These are phyloP conservation scores for Austrofundulus limnaeus DNA, from an alignment of 2,113 vertebrate genomes.

Conservation along the genomic window DNA sequence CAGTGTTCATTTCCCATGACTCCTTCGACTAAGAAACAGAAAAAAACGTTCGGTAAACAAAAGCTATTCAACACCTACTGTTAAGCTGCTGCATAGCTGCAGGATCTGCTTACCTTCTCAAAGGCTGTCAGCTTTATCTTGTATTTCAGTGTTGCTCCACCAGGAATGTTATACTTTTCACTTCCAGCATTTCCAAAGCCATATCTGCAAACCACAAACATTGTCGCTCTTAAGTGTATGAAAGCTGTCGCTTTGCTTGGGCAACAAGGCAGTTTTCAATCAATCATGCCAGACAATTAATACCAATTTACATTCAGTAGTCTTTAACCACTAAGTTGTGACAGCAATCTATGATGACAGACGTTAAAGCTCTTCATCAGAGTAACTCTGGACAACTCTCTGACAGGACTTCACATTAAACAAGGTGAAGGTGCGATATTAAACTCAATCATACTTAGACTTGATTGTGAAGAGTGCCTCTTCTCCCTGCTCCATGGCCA, in stretches of 20 bases:
- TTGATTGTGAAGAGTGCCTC: conserved; percentile 87
- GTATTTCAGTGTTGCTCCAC: conserved; percentile 86
- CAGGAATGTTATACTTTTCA: conserved; percentile 86
- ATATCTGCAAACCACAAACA: conserved; percentile 78
- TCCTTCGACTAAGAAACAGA: conserved; percentile 85
- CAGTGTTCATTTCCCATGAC: conserved; percentile 94
- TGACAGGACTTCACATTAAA: neutral
- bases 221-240: neutral
- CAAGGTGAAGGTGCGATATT: neutral
- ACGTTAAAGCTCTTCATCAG: no score
- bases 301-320: no score
- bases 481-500: conserved; percentile 93
- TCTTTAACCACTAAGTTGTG: no score
- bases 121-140: conserved; percentile 89
- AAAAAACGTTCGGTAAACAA: neutral
- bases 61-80: neutral
- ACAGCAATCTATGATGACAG: no score
- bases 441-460: conserved; percentile 82
- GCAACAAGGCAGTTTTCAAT: neutral
- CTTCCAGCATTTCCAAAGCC: conserved; percentile 88
- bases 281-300: no score
- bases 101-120: conserved; percentile 85
- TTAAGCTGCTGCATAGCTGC: neutral
- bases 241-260: neutral
- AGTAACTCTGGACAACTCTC: no score